A percentile compares a stretch with the other conserved stretches of the same genome.
Conservation (phyloP, 1,140 invertebrate species). For the Sarcophaga bullata region DNA sequence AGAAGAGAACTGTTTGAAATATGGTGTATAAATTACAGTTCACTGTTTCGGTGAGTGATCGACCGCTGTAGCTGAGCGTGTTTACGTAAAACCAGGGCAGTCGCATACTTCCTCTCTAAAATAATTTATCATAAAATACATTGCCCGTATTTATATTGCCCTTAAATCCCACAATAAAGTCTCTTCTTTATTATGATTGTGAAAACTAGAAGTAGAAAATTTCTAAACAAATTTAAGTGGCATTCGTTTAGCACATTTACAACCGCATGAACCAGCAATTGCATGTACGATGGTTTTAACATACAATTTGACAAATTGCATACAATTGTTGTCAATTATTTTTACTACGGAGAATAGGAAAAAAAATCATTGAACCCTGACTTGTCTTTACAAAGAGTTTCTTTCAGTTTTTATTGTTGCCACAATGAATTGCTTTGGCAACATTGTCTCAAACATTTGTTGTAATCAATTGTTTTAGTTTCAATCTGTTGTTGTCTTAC, state of each 20-base stretch:
- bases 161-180: background rate
- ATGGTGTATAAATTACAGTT: too few species aligned
- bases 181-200: too few species aligned
- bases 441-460: slow-evolving; percentile 16
- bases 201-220: too few species aligned
- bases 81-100: too few species aligned
- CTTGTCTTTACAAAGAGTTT: background rate
- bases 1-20: too few species aligned
- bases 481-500: background rate
- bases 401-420: background rate
- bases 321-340: background rate
- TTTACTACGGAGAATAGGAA: background rate
- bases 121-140: too few species aligned
- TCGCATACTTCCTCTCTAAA: too few species aligned
- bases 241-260: too few species aligned
- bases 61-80: too few species aligned
- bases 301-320: slow-evolving; percentile 13
- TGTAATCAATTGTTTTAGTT: slow-evolving; percentile 12
- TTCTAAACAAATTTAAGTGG: too few species aligned
- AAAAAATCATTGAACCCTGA: slow-evolving; percentile 19
- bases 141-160: background rate
- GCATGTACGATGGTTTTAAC: background rate
- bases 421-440: background rate
- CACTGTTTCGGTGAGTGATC: too few species aligned
- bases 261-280: background rate